These are phyloP conservation scores for Microcebus jonahi DNA, from an alignment of 2,113 vertebrate species.

Conservation along the genomic window DNA sequence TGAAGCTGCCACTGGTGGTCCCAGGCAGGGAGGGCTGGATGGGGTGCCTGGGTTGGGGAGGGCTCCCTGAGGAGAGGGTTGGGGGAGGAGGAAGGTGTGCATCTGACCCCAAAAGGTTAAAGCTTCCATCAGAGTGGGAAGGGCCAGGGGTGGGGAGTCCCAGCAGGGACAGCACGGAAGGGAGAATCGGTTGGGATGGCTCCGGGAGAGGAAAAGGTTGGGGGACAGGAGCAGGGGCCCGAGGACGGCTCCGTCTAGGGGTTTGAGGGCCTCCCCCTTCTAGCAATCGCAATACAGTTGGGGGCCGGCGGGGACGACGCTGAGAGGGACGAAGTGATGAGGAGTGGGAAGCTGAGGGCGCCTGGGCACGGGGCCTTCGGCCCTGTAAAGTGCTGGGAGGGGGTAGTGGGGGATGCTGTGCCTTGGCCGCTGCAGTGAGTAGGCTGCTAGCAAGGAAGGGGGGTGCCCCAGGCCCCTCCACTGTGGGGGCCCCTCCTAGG, in stretches of 20 bases:
- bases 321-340: constrained; percentile 58
- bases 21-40: constrained; percentile 68
- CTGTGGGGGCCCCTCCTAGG: constrained; percentile 79
- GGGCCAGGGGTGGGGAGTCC: constrained; percentile 77
- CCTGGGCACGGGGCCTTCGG: constrained; percentile 80
- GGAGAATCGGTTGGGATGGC: constrained; percentile 72
- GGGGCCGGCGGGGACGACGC: constrained; percentile 80
- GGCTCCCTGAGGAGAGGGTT: constrained; percentile 82
- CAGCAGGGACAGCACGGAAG: constrained; percentile 79
- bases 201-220: constrained; percentile 68
- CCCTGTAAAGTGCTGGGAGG: constrained; percentile 93
- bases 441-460: constrained; percentile 93
- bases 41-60: constrained; percentile 79
- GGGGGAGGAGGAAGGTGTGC: constrained; percentile 75
- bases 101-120: constrained; percentile 82
- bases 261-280: constrained; percentile 83
- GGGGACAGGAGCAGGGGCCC: constrained; percentile 65
- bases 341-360: constrained; percentile 68
- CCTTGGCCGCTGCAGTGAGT: constrained; percentile 93
- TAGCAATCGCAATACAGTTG: constrained; percentile 85
- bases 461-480: constrained; percentile 81
- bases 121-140: constrained; percentile 80
- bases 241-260: constrained; percentile 74
- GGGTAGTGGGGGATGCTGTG: constrained; percentile 84
- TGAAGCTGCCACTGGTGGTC: constrained; percentile 66